These are phyloP conservation scores for Actinemys pallida DNA, from an alignment of 2,113 vertebrate genomes.

Conservation along the genomic window DNA sequence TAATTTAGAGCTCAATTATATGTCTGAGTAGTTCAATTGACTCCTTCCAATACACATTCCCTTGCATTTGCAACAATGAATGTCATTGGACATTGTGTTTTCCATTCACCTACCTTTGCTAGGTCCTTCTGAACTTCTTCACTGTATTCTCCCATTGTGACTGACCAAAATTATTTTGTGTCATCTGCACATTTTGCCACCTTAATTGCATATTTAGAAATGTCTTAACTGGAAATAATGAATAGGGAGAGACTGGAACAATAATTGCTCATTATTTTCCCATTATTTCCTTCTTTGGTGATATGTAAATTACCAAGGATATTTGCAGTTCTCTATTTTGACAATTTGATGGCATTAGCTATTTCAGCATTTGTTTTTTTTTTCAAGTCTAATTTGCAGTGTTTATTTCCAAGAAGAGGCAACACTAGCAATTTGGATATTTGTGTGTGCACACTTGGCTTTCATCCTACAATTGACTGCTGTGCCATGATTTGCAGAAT, in stretches of 20 bases:
- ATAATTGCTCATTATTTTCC: conserved; percentile 73
- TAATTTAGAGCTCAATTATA: neutral
- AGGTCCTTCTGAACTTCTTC: neutral
- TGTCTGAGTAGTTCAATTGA: neutral
- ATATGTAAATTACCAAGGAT: conserved; percentile 68
- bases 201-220: conserved; percentile 60
- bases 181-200: neutral
- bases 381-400: conserved; percentile 70
- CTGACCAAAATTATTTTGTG: neutral
- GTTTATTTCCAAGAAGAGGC: conserved; percentile 68
- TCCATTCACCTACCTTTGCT: neutral
- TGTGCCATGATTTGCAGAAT: neutral
- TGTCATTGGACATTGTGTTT: neutral
- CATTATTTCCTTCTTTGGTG: conserved; percentile 76
- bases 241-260: conserved; percentile 43
- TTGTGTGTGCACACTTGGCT: conserved; percentile 44
- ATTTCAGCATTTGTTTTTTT: conserved; percentile 70
- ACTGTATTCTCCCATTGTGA: neutral
- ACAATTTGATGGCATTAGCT: conserved; percentile 73
- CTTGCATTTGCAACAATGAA: neutral
- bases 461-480: neutral
- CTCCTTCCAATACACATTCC: neutral
- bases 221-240: conserved; percentile 64
- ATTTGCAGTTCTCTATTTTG: conserved; percentile 69
- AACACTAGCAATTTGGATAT: conserved; percentile 69